Percentiles rank a stretch among this genome's conserved stretches.
These are phyloP conservation scores for Macrotus californicus DNA, from an alignment of 2,113 vertebrate genomes.

Conservation along the genomic window DNA sequence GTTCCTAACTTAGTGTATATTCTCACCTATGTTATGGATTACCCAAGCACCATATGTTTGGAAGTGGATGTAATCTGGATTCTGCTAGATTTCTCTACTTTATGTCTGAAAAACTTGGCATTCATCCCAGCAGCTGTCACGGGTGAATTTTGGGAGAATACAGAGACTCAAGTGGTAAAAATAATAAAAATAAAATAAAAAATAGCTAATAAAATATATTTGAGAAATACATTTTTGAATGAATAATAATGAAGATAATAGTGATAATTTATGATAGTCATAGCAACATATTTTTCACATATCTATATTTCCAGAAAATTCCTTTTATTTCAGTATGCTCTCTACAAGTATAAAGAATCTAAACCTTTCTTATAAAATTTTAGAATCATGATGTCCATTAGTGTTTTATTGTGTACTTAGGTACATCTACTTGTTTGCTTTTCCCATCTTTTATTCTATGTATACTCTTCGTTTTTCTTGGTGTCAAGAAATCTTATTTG, in stretches of 20 bases:
- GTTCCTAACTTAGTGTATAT: constrained; percentile 85
- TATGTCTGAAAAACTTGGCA: no score
- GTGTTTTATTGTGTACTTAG: background rate
- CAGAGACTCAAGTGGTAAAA: no score
- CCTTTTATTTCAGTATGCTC: background rate
- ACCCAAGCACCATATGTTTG: no score
- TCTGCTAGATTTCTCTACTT: no score
- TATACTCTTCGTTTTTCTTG: background rate
- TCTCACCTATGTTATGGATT: no score
- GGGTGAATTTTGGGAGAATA: no score
- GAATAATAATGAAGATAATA: background rate
- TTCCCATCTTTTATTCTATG: background rate
- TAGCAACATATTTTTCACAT: background rate
- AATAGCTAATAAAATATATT: background rate
- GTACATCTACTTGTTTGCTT: background rate
- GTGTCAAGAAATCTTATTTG: background rate
- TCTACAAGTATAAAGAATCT: background rate
- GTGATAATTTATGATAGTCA: background rate
- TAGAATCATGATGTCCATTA: background rate
- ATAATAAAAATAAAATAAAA: no score
- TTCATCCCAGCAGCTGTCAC: no score
- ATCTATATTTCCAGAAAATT: background rate
- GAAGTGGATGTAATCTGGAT: no score
- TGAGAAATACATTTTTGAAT: background rate
- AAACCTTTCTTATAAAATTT: background rate